Percentiles rank a stretch among this genome's conserved stretches.
Conservation (phyloP, 2,113 vertebrate species). For the Chlorocebus sabaeus region DNA sequence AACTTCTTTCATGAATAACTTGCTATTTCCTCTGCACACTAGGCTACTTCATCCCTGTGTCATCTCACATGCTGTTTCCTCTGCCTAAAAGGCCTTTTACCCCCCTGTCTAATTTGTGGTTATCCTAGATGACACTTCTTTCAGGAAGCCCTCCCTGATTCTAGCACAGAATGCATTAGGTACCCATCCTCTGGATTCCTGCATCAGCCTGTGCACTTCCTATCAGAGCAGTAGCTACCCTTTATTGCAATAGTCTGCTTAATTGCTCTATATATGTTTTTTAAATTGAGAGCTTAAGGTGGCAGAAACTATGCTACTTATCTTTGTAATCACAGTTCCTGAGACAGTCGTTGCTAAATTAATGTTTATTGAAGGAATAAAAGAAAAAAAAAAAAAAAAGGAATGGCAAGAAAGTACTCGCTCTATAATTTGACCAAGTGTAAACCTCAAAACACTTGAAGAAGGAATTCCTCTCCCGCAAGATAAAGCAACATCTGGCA, state of each 20-base stretch:
- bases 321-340: neutral
- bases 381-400: neutral
- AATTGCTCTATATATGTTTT: neutral
- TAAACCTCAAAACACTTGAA: neutral
- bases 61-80: neutral
- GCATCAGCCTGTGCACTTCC: neutral
- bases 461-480: neutral
- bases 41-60: too few species aligned
- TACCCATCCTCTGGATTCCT: neutral
- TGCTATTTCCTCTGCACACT: neutral
- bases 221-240: neutral
- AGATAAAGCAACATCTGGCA: slow-evolving; percentile 52
- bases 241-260: neutral
- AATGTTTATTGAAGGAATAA: neutral
- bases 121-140: neutral
- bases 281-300: neutral
- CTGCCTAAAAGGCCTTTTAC: neutral
- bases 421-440: neutral
- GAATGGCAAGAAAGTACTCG: neutral
- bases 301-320: neutral
- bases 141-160: neutral
- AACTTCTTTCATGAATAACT: neutral
- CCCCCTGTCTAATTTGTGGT: neutral
- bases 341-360: slow-evolving; percentile 32
- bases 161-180: neutral